Conservation (phyloP, 2,888 invertebrate species). For the Carpatolechia fugitivella region DNA sequence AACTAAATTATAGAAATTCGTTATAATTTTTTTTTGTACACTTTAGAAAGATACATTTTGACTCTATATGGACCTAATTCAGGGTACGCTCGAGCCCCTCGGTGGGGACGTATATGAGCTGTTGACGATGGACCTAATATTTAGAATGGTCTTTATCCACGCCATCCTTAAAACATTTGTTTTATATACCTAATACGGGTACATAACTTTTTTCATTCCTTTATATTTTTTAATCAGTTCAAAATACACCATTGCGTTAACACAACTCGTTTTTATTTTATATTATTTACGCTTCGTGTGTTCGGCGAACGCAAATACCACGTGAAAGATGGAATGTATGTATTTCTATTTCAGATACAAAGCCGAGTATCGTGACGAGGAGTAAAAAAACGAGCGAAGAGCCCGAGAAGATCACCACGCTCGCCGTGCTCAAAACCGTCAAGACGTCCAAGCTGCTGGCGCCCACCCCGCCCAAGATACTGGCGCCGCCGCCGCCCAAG, state of each 20-base stretch:
- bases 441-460: not conserved
- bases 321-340: constrained; percentile 46
- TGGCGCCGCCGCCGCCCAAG: constrained; percentile 20
- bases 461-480: not conserved
- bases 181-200: constrained; percentile 12
- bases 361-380: constrained; percentile 56
- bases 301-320: not conserved
- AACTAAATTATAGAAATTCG: too few species aligned
- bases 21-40: too few species aligned
- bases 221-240: constrained; percentile 11
- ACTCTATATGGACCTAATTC: too few species aligned
- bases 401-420: constrained; percentile 19
- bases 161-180: constrained; percentile 3
- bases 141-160: constrained; percentile 15
- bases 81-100: too few species aligned
- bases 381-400: constrained; percentile 61
- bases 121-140: too few species aligned
- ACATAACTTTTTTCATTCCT: constrained; percentile 1
- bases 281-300: constrained; percentile 16
- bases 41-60: too few species aligned
- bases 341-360: constrained; percentile 61
- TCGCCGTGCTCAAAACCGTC: constrained; percentile 16
- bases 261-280: constrained; percentile 16
- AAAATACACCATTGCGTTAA: constrained; percentile 17
- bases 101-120: too few species aligned